These are phyloP conservation scores for Peromyscus melanophrys DNA, from an alignment of 2,797 vertebrate genomes.

Conservation along the genomic window DNA sequence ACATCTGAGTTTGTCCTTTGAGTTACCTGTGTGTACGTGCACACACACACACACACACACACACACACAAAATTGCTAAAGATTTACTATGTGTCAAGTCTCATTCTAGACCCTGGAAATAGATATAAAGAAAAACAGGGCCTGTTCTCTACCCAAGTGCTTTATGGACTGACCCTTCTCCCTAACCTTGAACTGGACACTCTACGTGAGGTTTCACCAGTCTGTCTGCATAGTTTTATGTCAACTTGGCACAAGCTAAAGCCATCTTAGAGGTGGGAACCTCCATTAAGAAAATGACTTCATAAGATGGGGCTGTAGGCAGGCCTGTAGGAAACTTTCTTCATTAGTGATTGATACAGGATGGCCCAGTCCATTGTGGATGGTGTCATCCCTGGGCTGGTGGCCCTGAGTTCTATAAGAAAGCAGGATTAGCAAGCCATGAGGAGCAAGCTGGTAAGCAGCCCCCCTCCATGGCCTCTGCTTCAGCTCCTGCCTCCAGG, in stretches of 20 bases:
- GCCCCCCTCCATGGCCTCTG: neutral
- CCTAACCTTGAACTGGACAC: neutral
- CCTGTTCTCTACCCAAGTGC: fast-evolving
- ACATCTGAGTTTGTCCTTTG: neutral
- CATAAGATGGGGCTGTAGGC: neutral
- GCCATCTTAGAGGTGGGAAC: neutral
- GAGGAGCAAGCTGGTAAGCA: neutral
- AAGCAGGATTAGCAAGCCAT: neutral
- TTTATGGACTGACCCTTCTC: too few relatives aligned
- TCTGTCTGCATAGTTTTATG: neutral
- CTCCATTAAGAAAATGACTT: neutral
- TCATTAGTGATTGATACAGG: neutral
- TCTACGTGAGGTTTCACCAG: too few relatives aligned
- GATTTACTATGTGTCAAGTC: neutral
- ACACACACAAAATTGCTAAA: neutral
- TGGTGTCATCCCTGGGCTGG: neutral
- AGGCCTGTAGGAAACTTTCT: neutral
- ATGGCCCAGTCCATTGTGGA: neutral
- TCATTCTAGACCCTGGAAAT: neutral
- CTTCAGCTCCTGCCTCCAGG: neutral
- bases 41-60: neutral
- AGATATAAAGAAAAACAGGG: neutral
- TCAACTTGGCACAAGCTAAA: neutral
- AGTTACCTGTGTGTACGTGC: neutral
- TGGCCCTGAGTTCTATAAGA: neutral